Conservation (phyloP, 2,797 vertebrate species). For the Taeniopygia guttata region DNA sequence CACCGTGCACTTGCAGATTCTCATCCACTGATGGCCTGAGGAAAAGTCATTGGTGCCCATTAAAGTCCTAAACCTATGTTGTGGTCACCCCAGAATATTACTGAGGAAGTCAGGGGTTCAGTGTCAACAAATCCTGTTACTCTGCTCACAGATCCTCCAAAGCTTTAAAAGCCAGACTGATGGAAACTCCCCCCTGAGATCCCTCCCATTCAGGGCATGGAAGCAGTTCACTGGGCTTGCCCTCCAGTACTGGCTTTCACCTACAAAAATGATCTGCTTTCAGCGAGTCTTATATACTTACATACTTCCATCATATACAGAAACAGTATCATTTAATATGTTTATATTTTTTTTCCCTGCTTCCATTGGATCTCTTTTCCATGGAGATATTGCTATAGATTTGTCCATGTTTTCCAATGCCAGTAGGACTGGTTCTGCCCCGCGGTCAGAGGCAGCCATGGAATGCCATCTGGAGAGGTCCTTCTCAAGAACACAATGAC, state of each 20-base stretch:
- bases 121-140: rapidly evolving
- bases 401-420: too few species aligned
- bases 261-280: background rate
- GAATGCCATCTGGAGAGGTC: background rate
- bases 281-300: rapidly evolving
- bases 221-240: rapidly evolving
- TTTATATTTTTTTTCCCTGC: background rate
- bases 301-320: too few species aligned
- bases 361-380: background rate
- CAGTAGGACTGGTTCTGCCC: background rate
- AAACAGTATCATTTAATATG: background rate
- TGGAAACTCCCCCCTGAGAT: background rate
- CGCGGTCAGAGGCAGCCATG: background rate
- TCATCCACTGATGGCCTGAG: rapidly evolving
- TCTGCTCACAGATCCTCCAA: background rate
- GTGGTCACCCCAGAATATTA: background rate
- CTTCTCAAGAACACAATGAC: background rate
- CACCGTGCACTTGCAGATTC: rapidly evolving
- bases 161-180: too few species aligned
- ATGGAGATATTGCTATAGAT: background rate
- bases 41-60: too few species aligned
- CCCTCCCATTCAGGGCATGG: too few species aligned
- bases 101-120: background rate
- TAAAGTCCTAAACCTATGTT: rapidly evolving
- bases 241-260: background rate